Evolutionary conservation across 2,113 vertebrate species (phyloP).

Genomic region (Eulacestoma nigropectus): DNA sequence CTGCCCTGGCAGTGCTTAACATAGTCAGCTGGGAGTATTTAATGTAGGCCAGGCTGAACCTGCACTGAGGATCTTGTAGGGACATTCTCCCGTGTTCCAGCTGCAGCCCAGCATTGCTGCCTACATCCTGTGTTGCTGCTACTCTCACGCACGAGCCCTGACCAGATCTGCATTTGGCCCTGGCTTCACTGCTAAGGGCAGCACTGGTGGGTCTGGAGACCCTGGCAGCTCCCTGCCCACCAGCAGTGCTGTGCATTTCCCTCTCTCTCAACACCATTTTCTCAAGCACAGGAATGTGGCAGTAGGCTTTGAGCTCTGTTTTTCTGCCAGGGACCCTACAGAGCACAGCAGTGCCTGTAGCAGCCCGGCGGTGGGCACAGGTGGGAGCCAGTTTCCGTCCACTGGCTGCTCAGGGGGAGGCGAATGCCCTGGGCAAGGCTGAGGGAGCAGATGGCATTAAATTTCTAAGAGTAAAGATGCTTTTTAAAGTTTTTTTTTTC

Average conservation of each 20-base stretch:
- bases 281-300: background rate
- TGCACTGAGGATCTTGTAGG: background rate
- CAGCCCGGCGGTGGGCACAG: rapidly evolving
- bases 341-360: background rate
- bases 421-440: background rate
- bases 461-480: background rate
- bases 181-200: background rate
- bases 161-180: background rate
- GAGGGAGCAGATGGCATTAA: background rate
- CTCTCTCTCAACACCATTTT: background rate
- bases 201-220: background rate
- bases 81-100: background rate
- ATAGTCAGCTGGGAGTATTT: rapidly evolving
- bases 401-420: background rate
- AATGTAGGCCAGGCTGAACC: rapidly evolving
- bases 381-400: background rate
- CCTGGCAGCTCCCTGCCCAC: background rate
- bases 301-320: background rate
- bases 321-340: rapidly evolving
- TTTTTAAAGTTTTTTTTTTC: background rate
- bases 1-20: background rate
- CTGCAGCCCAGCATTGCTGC: background rate
- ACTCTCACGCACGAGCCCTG: rapidly evolving
- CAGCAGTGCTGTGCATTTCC: background rate
- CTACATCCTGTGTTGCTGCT: background rate